phyloP scores from a whole-genome alignment of 2,797 vertebrate genomes.

The Hippoglossus hippoglossus region DNA sequence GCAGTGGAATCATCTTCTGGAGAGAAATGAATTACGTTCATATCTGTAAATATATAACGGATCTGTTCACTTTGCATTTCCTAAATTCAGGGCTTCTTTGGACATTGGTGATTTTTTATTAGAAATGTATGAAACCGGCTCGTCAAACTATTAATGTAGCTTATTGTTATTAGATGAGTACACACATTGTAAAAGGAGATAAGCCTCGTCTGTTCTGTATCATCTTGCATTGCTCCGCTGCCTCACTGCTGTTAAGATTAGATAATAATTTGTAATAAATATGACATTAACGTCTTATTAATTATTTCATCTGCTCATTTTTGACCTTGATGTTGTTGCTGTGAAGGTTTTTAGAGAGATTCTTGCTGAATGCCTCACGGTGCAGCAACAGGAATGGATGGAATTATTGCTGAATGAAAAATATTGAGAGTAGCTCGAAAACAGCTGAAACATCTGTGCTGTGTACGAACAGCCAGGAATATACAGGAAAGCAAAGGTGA shows the following conservation, averaged over 20 bases:
- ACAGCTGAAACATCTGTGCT: constrained; percentile 26
- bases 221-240: not conserved
- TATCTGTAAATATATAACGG: constrained; percentile 5
- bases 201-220: too few species aligned
- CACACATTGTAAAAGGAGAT: not conserved
- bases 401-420: constrained; percentile 14
- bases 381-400: not conserved
- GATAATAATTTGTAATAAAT: constrained; percentile 25
- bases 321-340: constrained; percentile 28
- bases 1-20: not conserved
- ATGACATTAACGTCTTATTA: not conserved
- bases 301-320: constrained; percentile 21
- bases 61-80: constrained; percentile 16
- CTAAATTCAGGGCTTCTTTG: not conserved
- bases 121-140: constrained; percentile 1
- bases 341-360: not conserved
- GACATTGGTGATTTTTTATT: constrained; percentile 18
- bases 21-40: constrained; percentile 5
- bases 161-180: constrained; percentile 7
- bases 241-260: constrained; percentile 7
- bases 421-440: not conserved
- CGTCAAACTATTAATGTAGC: constrained; percentile 14
- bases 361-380: constrained; percentile 3
- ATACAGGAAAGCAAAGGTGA: constrained; percentile 34
- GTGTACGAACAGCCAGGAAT: constrained; percentile 10